phyloP scores from a whole-genome alignment of 2,113 vertebrate species.

The Galbula dea region DNA sequence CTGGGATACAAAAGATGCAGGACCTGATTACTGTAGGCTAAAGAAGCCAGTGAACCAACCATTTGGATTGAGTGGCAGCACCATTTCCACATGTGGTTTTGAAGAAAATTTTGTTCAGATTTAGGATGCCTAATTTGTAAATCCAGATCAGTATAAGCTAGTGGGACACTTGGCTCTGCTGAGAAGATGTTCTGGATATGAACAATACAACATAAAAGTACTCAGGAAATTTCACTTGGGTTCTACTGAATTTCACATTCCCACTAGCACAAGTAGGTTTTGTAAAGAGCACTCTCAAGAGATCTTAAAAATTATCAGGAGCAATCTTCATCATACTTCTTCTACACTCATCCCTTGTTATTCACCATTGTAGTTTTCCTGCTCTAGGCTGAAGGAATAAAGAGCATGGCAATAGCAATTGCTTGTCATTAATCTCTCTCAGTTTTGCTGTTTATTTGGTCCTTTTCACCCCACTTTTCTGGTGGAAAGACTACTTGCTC shows the following conservation, averaged over 20 bases:
- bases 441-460: background rate
- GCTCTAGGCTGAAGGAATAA: background rate
- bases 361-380: background rate
- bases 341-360: background rate
- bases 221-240: background rate
- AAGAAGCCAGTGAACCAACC: background rate
- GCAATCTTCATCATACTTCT: background rate
- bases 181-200: background rate
- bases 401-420: background rate
- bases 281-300: background rate
- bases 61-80: background rate
- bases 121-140: background rate
- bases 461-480: background rate
- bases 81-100: background rate
- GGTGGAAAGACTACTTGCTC: background rate
- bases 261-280: background rate
- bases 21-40: background rate
- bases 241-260: background rate
- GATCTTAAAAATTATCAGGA: background rate
- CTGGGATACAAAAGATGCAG: background rate
- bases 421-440: background rate
- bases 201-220: background rate
- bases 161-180: background rate
- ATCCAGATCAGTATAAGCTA: background rate
- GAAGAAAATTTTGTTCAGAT: background rate